Evolutionary conservation across 2,797 vertebrate species (phyloP).

Genomic region (Lateolabrax maculatus): DNA sequence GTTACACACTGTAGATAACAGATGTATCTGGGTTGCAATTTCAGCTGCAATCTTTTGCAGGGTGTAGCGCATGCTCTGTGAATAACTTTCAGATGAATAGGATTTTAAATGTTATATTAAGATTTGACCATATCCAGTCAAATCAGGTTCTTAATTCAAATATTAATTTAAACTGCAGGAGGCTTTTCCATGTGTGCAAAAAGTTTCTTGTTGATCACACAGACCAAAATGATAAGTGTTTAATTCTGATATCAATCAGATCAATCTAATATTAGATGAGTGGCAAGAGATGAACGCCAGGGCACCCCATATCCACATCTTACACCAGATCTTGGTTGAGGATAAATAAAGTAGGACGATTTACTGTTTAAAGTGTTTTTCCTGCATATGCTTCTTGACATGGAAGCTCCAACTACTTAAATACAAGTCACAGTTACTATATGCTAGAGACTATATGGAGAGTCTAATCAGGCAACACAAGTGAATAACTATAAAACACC

Average conservation of each 20-base stretch:
- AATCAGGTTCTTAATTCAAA: background rate
- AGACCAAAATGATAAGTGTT: background rate
- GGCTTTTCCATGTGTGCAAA: too few species aligned
- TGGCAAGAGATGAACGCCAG: background rate
- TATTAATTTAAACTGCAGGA: background rate
- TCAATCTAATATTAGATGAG: background rate
- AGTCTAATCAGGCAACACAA: too few species aligned
- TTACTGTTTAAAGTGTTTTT: too few species aligned
- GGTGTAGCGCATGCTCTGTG: background rate
- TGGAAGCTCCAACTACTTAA: too few species aligned
- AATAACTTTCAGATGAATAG: background rate
- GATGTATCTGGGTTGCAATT: background rate
- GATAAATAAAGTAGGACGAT: background rate
- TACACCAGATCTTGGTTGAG: background rate
- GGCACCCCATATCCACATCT: background rate
- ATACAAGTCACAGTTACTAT: too few species aligned
- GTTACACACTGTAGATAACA: slow-evolving; percentile 5
- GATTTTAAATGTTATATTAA: background rate
- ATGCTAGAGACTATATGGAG: too few species aligned
- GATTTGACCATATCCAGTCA: background rate
- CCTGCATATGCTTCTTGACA: background rate
- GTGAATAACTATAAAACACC: too few species aligned
- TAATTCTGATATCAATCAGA: background rate
- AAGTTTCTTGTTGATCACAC: background rate
- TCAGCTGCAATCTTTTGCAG: background rate